Percentiles rank a stretch among this genome's conserved stretches.
Conservation (phyloP, 2,888 invertebrate species). For the Drosophila eohydei region DNA sequence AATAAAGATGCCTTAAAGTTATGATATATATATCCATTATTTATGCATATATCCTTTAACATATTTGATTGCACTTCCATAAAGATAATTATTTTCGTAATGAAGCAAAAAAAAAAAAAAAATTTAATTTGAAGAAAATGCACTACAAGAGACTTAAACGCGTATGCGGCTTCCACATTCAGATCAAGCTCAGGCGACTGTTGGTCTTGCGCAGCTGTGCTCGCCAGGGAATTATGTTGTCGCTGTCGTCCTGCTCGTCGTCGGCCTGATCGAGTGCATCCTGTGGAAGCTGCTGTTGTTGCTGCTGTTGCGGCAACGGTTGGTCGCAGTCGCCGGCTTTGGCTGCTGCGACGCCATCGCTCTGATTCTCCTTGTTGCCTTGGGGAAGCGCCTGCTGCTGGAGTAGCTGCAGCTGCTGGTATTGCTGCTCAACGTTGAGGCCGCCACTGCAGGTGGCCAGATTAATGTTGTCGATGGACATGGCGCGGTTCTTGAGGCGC, state of each 20-base stretch:
- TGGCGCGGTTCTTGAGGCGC: constrained; percentile 86
- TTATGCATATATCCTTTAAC: constrained; percentile 8
- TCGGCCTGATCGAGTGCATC: constrained; percentile 69
- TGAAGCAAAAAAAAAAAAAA: constrained; percentile 18
- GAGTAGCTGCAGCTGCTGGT: constrained; percentile 83
- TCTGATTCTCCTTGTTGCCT: constrained; percentile 78
- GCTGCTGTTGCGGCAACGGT: constrained; percentile 23
- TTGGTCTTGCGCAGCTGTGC: constrained; percentile 95
- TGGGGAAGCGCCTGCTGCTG: constrained; percentile 58
- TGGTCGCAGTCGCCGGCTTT: constrained; percentile 23
- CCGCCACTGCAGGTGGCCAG: constrained; percentile 81
- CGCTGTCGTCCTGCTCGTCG: constrained; percentile 87
- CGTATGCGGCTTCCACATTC: constrained; percentile 61
- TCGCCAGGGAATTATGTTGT: constrained; percentile 94
- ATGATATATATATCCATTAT: constrained; percentile 3
- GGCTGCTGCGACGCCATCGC: constrained; percentile 21
- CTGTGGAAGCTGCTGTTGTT: constrained; percentile 25
- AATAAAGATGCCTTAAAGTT: constrained; percentile 25
- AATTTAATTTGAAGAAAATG: constrained; percentile 51
- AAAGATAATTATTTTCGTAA: constrained; percentile 16
- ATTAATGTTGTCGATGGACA: constrained; percentile 88
- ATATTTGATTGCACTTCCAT: constrained; percentile 61
- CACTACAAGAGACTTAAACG: constrained; percentile 46
- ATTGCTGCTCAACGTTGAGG: constrained; percentile 74
- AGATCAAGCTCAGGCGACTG: constrained; percentile 93